These are phyloP conservation scores for Clistopyga incitator DNA, from an alignment of 2,888 invertebrate species.

Conservation along the genomic window DNA sequence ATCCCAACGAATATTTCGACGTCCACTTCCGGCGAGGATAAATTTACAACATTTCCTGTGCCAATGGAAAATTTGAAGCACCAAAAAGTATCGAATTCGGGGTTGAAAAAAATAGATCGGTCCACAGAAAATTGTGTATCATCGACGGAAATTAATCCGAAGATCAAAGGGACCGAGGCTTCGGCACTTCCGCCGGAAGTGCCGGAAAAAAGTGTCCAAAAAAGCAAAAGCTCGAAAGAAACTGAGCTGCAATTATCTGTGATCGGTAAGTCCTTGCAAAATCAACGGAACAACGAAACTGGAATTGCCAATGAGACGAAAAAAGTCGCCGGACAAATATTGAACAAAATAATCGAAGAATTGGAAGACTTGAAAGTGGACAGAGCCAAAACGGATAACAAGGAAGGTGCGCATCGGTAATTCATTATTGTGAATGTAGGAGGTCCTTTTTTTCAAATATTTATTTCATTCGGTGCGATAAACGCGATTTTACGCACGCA, in stretches of 20 bases:
- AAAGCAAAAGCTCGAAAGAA: conserved; percentile 36
- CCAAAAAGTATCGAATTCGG: neutral
- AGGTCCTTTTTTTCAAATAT: neutral
- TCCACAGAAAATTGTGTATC: conserved; percentile 33
- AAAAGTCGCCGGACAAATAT: conserved; percentile 74
- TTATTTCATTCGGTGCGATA: too few relatives aligned
- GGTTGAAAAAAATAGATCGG: conserved; percentile 33
- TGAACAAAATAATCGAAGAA: conserved; percentile 76
- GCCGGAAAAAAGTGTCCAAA: conserved; percentile 11
- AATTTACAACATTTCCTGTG: neutral
- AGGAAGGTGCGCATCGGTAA: conserved; percentile 72
- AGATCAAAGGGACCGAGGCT: conserved; percentile 45
- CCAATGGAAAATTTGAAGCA: neutral
- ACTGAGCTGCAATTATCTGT: conserved; percentile 44
- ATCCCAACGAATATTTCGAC: conserved; percentile 17
- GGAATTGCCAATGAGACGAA: conserved; percentile 72
- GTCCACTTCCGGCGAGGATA: neutral
- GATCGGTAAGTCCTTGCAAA: neutral
- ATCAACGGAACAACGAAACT: conserved; percentile 29
- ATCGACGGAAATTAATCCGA: conserved; percentile 51
- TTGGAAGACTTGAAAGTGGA: conserved; percentile 74
- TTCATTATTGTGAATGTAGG: conserved; percentile 8
- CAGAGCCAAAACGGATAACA: conserved; percentile 67
- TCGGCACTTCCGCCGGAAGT: conserved; percentile 48
- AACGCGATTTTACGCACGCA: too few relatives aligned